Evolutionary conservation across 2,113 vertebrate genomes (phyloP).

Genomic region (Danionella cerebrum): DNA sequence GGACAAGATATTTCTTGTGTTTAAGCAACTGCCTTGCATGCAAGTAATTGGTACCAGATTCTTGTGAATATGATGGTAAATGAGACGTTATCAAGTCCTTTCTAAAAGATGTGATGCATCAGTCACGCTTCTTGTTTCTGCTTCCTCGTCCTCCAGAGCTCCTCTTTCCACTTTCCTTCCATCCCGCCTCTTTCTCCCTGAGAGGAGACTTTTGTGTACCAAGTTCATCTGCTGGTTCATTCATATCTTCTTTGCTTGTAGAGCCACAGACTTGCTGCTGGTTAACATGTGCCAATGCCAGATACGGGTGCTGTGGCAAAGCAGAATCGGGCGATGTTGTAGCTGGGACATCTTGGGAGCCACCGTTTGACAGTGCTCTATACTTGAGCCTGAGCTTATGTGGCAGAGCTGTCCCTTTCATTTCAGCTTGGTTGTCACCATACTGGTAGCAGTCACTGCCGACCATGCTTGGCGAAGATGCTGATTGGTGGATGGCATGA

Average conservation of each 20-base stretch:
- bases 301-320: conserved; percentile 65
- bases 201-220: background rate
- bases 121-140: conserved; percentile 52
- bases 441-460: background rate
- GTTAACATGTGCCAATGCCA: conserved; percentile 55
- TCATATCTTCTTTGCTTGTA: conserved; percentile 47
- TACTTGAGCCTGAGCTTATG: conserved; percentile 78
- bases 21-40: background rate
- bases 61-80: background rate
- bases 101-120: conserved; percentile 1
- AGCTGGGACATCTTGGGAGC: conserved; percentile 24
- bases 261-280: conserved; percentile 38
- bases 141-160: conserved; percentile 39
- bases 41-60: conserved; percentile 11
- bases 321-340: conserved; percentile 44
- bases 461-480: background rate
- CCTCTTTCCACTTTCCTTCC: conserved; percentile 53
- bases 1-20: background rate
- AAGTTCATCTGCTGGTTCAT: conserved; percentile 31
- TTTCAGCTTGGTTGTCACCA: conserved; percentile 48
- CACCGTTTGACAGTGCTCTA: conserved; percentile 57
- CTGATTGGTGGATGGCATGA: conserved; percentile 3
- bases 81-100: background rate
- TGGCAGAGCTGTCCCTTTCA: conserved; percentile 66
- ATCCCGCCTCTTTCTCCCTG: conserved; percentile 38